Conservation (phyloP, 2,113 vertebrate genomes). For the Solea solea region DNA sequence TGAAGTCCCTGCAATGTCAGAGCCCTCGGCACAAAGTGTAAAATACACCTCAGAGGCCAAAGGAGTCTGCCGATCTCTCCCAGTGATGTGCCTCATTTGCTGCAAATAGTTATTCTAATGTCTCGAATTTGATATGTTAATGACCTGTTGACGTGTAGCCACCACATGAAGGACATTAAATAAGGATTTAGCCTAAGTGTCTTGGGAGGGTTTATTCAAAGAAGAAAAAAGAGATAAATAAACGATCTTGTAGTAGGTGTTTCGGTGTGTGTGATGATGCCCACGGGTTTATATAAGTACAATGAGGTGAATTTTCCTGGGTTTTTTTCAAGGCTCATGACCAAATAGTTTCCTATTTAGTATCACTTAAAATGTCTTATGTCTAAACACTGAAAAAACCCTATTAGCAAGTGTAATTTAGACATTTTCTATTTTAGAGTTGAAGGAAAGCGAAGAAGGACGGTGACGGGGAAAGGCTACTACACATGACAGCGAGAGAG, state of each 20-base stretch:
- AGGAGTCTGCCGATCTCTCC: slow-evolving; percentile 20
- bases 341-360: slow-evolving; percentile 58
- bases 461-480: slow-evolving; percentile 23
- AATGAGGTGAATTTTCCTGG: background rate
- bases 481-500: slow-evolving; percentile 10
- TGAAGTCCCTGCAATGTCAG: slow-evolving; percentile 1
- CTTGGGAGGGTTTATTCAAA: slow-evolving; percentile 20
- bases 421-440: slow-evolving; percentile 73
- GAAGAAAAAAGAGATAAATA: slow-evolving; percentile 1
- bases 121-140: slow-evolving; percentile 39
- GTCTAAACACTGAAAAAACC: slow-evolving; percentile 18
- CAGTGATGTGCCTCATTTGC: slow-evolving; percentile 21
- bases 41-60: background rate
- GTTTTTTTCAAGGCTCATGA: slow-evolving; percentile 42
- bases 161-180: slow-evolving; percentile 43
- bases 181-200: slow-evolving; percentile 34
- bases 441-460: slow-evolving; percentile 42
- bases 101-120: slow-evolving; percentile 22
- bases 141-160: slow-evolving; percentile 36
- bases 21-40: slow-evolving; percentile 1
- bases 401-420: slow-evolving; percentile 81
- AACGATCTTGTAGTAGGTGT: slow-evolving; percentile 20
- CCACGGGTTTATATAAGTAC: too few relatives aligned
- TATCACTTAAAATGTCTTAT: slow-evolving; percentile 65
- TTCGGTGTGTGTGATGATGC: background rate